phyloP scores from a whole-genome alignment of 2,113 vertebrate species.

The Syngnathus scovelli region DNA sequence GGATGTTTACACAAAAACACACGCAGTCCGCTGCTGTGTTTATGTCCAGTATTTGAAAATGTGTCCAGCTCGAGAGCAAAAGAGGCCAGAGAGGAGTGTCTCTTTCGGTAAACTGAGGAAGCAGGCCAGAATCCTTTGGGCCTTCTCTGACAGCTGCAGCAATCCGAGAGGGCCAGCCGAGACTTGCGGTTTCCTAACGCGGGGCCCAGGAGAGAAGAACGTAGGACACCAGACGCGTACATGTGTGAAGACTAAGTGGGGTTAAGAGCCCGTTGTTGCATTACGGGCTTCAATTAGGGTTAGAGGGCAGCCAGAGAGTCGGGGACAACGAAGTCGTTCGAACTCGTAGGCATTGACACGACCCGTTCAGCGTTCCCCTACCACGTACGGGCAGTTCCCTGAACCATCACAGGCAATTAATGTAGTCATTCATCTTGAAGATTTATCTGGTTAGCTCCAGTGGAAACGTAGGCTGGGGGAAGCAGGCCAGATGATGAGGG shows the following conservation, averaged over 20 bases:
- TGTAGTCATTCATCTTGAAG: conserved; percentile 42
- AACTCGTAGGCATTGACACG: conserved; percentile 1
- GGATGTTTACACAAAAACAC: conserved; percentile 10
- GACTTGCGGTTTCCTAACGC: conserved; percentile 21
- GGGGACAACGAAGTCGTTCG: conserved; percentile 19
- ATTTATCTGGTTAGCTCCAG: conserved; percentile 43
- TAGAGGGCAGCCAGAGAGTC: conserved; percentile 24
- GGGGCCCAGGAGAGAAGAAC: conserved; percentile 27
- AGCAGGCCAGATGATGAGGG: conserved; percentile 22
- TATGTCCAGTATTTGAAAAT: conserved; percentile 13
- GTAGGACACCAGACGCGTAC: conserved; percentile 33
- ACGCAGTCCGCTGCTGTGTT: conserved; percentile 4
- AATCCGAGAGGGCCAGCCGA: conserved; percentile 39
- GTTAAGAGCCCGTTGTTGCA: conserved; percentile 53
- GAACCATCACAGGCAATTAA: conserved; percentile 56
- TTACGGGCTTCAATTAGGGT: conserved; percentile 47
- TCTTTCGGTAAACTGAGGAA: conserved; percentile 31
- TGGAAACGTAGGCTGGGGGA: conserved; percentile 28
- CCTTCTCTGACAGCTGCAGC: conserved; percentile 55
- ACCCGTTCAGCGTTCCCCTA: conserved; percentile 14
- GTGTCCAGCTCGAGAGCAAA: conserved; percentile 12
- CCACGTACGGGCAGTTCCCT: conserved; percentile 31
- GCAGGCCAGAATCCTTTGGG: conserved; percentile 32
- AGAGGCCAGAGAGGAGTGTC: conserved; percentile 30
- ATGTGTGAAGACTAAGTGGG: conserved; percentile 48